Evolutionary conservation across 2,113 vertebrate species (phyloP), one percentile per base, ranked within the genome.

Genomic region (Phaetusa simplex): DNA sequence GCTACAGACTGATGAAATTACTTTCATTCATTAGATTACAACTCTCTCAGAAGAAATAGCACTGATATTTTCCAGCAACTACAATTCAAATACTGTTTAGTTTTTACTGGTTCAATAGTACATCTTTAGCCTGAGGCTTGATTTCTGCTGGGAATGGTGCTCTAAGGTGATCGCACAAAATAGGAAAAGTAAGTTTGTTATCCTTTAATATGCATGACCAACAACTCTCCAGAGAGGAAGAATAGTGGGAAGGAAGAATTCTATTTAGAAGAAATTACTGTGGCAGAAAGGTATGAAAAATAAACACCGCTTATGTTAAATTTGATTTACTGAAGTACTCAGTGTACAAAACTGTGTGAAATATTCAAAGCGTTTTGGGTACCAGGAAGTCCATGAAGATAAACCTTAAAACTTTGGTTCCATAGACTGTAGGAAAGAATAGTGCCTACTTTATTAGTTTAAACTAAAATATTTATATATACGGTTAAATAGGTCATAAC

Each of bases 11-110:
- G 73, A 94, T 76, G 59, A 84, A 86, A 90, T 92, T 84, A 58
- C 43, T 82, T 93, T 56, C 43, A 84, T 94, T 85, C 53, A 66
- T 93, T 93, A 55, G 71, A 70, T 93, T 92, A 86, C 34, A 88
- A 78, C 56, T 67, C 14, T 78, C 55, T 89, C 34, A 20, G 72
- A 87, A 96, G 87, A 78, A 90, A 74, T 40, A 83, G 23, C 56
- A 38, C 23, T 71, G 50, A 58, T 83, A 23, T 86, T 83, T 96
- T 90, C 76, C 43, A 95, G 42, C 82, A 82, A 45, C 47, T 69
- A 30, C 61, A 64, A 62, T 77, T 83, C 61, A 94, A 88, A 73
- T 82, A 58, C 74, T 7, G 5, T 56, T 71, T 86, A 12, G 30
- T 45, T 85, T 83, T 90, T 64, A 70, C 29, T 36, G 32, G 14